phyloP scores from a whole-genome alignment of 2,888 invertebrate species.

The Andrena haemorrhoa region DNA sequence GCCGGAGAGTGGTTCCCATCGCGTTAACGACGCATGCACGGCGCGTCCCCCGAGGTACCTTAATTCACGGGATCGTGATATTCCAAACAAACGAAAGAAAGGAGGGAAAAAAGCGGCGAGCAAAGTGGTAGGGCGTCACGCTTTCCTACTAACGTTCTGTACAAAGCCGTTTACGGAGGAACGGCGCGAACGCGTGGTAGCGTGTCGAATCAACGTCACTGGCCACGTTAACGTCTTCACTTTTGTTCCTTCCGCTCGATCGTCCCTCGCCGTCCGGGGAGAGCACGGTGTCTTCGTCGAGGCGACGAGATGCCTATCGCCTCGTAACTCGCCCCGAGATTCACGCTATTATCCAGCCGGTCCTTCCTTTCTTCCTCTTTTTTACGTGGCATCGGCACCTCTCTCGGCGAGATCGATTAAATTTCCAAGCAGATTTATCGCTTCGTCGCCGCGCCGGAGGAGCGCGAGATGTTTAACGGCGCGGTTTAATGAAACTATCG shows the following conservation, averaged over 20 bases:
- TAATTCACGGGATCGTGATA: not conserved
- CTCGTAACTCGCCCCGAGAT: slow-evolving; percentile 67
- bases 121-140: slow-evolving; percentile 25
- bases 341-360: slow-evolving; percentile 71
- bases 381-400: slow-evolving; percentile 55
- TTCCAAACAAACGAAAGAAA: not conserved
- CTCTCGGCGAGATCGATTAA: slow-evolving; percentile 51
- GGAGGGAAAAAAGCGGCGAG: slow-evolving; percentile 1
- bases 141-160: slow-evolving; percentile 23
- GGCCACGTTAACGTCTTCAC: slow-evolving; percentile 62
- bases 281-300: slow-evolving; percentile 16
- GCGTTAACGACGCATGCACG: not conserved
- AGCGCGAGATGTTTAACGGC: not conserved
- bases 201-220: slow-evolving; percentile 62
- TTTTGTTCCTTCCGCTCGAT: slow-evolving; percentile 45
- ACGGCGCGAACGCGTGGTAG: slow-evolving; percentile 26
- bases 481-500: slow-evolving; percentile 26
- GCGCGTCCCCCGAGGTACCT: not conserved
- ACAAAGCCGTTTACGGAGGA: slow-evolving; percentile 35
- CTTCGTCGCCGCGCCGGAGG: slow-evolving; percentile 5
- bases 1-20: not conserved
- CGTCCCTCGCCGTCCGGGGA: slow-evolving; percentile 40
- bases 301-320: slow-evolving; percentile 52
- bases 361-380: slow-evolving; percentile 44
- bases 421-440: slow-evolving; percentile 49